phyloP scores from a whole-genome alignment of 2,888 invertebrate genomes.

The Dicranocentrus wangi region DNA sequence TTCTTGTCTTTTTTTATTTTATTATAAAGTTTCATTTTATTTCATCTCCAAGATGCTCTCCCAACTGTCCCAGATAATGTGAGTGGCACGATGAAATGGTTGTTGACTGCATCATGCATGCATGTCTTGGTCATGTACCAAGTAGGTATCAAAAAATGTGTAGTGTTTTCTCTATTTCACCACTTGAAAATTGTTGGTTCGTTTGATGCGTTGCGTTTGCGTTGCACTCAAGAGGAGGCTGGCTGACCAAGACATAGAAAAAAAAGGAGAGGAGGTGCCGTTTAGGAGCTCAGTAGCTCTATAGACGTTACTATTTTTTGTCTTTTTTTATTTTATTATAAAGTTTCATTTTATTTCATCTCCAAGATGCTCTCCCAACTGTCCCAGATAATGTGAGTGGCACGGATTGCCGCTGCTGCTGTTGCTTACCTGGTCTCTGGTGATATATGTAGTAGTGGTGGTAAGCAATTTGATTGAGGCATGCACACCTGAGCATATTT shows the following conservation, averaged over 20 bases:
- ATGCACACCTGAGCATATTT: not conserved
- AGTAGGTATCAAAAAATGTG: not conserved
- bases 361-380: conserved; percentile 16
- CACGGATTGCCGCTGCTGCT: not conserved
- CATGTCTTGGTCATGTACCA: conserved; percentile 15
- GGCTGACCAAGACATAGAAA: conserved; percentile 59
- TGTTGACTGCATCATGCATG: conserved; percentile 1
- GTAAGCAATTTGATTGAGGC: not conserved
- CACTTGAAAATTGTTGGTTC: conserved; percentile 33
- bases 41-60: conserved; percentile 10
- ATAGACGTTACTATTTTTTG: conserved; percentile 18
- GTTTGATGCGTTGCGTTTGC: conserved; percentile 2
- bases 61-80: conserved; percentile 46
- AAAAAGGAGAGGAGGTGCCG: conserved; percentile 23
- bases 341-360: not conserved
- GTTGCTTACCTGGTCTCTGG: too few relatives aligned
- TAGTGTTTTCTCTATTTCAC: conserved; percentile 12
- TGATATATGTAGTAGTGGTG: not conserved
- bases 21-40: not conserved
- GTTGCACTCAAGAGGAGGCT: conserved; percentile 4
- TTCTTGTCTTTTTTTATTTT: conserved; percentile 1
- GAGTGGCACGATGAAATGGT: too few relatives aligned
- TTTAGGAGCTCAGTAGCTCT: conserved; percentile 6
- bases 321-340: not conserved
- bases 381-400: conserved; percentile 44